Base-by-base conservation (phyloP, 1,140 invertebrate genomes). In the Ectropis grisescens region DNA sequence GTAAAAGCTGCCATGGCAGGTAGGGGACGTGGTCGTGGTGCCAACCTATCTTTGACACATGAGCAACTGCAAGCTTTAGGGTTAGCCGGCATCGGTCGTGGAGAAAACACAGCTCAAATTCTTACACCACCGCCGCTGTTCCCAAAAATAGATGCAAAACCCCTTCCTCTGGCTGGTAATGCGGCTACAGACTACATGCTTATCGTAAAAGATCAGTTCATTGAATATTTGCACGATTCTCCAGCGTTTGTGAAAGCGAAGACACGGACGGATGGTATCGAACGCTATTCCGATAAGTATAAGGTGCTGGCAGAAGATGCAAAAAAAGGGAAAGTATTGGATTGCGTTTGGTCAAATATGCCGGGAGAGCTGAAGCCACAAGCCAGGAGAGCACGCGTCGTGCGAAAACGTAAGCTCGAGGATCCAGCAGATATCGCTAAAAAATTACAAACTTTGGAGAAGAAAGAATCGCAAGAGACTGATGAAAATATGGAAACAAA, bases 211-310 rank as follows among this genome's bases (percentile, higher is more conserved):
- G 71, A 78, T 36, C 80, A 82, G 47, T 83, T 82, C 38, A 80
- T 82, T 29, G 78, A 82, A 48, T 82, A 64, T 47, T 60, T 83
- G 38, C 76, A 82, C 13, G 80, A 82, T 23, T 81, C 82, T 0
- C 76, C 80, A 1, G 74, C 80, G 6, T 83, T 61, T 47, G 79
- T 83, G 0, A 71, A 69, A 47, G 49, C 59, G 2, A 65, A 71
- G 30, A 59, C 51, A 11, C 48, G 55, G 10, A 80, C 67, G 25
- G 70, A 76, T 49, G 76, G 76, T 13, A 55, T 82, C 15, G 82
- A 83, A 51, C 50, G 82, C 28, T 83, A 82, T 51, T 83, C 82
- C 4, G 82, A 83, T 50, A 83, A 83, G 45, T 83, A 83, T 38
- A 83, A 82, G 48, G 52, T 82, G 31, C 49, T 83, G 10, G 76